phyloP scores from a whole-genome alignment of 1,140 invertebrate species.

The Camponotus floridanus region DNA sequence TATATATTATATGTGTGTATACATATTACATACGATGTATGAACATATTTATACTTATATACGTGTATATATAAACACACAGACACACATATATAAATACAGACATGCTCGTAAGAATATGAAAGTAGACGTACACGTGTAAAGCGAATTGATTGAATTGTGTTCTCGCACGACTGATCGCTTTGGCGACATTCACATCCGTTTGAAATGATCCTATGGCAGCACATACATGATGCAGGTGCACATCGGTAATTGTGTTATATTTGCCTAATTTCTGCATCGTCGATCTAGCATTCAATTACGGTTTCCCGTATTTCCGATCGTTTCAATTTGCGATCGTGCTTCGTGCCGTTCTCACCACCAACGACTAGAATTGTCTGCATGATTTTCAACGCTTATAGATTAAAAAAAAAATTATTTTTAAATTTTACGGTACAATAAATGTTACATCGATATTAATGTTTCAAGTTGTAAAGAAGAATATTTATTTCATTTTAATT shows the following conservation, averaged over 20 bases:
- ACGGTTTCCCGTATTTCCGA: conserved; percentile 16
- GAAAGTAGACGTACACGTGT: neutral
- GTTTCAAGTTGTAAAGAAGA: neutral
- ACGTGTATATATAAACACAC: too few species aligned
- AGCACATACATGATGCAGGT: neutral
- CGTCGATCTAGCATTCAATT: conserved; percentile 11
- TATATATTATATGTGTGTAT: too few species aligned
- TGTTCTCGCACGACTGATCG: conserved; percentile 35
- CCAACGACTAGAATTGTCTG: neutral
- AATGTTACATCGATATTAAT: neutral
- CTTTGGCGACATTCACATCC: conserved; percentile 19
- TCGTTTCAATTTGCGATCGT: conserved; percentile 27
- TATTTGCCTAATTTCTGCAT: conserved; percentile 43
- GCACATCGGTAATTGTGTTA: conserved; percentile 41
- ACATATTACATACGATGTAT: too few species aligned
- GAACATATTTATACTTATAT: too few species aligned
- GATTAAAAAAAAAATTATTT: neutral
- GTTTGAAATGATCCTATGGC: neutral
- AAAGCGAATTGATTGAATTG: conserved; percentile 1
- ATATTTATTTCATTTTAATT: neutral
- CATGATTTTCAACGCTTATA: neutral
- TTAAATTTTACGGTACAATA: neutral
- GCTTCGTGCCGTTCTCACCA: neutral
- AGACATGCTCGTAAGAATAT: neutral
- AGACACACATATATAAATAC: neutral